Evolutionary conservation across 2,113 vertebrate genomes (phyloP).

Genomic region (Bubalus kerabau): DNA sequence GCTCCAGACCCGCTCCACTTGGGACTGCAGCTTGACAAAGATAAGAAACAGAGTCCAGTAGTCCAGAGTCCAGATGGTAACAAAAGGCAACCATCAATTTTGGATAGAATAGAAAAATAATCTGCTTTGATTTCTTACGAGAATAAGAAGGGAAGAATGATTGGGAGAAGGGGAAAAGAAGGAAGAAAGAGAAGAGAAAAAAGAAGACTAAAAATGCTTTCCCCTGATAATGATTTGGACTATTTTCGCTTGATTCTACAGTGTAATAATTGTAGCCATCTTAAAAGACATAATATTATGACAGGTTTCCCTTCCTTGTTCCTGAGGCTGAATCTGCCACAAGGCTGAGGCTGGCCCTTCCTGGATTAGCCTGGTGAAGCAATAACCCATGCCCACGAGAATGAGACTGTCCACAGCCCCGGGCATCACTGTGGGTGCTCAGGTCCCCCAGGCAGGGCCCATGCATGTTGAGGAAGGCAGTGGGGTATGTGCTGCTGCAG

Average conservation of each 20-base stretch:
- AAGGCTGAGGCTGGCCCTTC: background rate
- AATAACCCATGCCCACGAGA: background rate
- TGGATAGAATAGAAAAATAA: background rate
- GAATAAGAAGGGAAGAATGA: background rate
- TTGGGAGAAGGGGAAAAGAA: background rate
- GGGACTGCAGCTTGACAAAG: background rate
- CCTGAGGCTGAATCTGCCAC: background rate
- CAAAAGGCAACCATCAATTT: background rate
- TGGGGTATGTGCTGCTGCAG: rapidly evolving
- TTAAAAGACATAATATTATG: background rate
- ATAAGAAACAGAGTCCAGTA: background rate
- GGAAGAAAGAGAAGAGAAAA: background rate
- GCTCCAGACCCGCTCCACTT: background rate
- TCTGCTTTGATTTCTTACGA: background rate
- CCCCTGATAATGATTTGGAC: background rate
- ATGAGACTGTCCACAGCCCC: background rate
- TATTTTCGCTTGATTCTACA: background rate
- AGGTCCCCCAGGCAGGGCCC: background rate
- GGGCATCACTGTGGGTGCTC: rapidly evolving
- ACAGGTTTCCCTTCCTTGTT: background rate
- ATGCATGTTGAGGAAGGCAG: rapidly evolving
- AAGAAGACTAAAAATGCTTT: background rate
- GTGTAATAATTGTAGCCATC: background rate
- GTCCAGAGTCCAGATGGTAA: background rate
- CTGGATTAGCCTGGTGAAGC: background rate